Percentiles rank a stretch among this genome's conserved stretches.
Conservation (phyloP, 2,797 vertebrate genomes). For the Amniataba percoides region DNA sequence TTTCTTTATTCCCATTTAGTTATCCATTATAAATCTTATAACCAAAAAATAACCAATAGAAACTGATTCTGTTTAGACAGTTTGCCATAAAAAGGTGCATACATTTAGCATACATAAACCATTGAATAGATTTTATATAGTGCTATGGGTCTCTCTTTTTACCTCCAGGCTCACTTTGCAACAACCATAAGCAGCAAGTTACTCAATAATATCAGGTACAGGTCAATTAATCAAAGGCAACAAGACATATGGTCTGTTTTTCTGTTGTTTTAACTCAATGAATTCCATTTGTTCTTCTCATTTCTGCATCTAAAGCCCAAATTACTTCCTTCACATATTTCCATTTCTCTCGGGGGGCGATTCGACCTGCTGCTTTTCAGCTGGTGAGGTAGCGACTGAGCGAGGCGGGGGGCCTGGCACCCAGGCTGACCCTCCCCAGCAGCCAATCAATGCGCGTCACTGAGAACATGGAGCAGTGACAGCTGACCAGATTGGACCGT, state of each 20-base stretch:
- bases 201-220: neutral
- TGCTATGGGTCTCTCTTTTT: neutral
- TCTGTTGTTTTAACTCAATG: neutral
- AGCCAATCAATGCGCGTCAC: conserved; percentile 61
- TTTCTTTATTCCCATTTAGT: conserved; percentile 8
- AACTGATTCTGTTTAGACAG: neutral
- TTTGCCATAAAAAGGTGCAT: neutral
- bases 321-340: conserved; percentile 4
- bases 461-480: conserved; percentile 42
- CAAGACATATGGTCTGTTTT: neutral
- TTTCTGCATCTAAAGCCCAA: conserved; percentile 3
- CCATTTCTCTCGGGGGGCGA: conserved; percentile 20
- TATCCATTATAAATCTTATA: neutral
- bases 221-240: neutral
- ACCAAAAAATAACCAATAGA: neutral
- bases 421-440: conserved; percentile 11
- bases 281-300: neutral
- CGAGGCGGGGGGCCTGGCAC: conserved; percentile 9
- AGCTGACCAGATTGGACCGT: conserved; percentile 26
- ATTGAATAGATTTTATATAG: neutral
- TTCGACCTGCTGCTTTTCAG: conserved; percentile 21
- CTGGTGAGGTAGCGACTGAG: conserved; percentile 42
- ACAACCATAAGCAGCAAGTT: neutral
- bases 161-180: neutral
- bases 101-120: conserved; percentile 8